Conservation (phyloP, 2,888 invertebrate species). For the Nineta flava region DNA sequence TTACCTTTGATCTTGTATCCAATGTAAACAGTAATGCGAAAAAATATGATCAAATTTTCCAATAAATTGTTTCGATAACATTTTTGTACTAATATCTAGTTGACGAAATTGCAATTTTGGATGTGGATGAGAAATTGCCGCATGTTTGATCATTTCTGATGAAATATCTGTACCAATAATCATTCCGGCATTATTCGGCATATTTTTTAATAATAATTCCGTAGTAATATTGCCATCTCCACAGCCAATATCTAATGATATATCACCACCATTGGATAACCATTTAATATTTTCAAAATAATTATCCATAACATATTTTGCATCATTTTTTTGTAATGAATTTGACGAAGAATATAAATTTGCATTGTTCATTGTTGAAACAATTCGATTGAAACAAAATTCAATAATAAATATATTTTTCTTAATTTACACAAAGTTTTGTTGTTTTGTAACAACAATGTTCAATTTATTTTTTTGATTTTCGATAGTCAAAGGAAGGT, state of each 20-base stretch:
- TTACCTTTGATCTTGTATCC: constrained; percentile 59
- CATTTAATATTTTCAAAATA: constrained; percentile 40
- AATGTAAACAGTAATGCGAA: constrained; percentile 66
- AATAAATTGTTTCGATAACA: constrained; percentile 30
- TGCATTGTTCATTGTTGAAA: constrained; percentile 39
- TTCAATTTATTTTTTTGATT: no score
- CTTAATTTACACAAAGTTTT: no score
- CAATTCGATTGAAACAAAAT: constrained; percentile 7
- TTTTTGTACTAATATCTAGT: constrained; percentile 39
- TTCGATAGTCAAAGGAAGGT: no score
- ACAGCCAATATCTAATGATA: constrained; percentile 55
- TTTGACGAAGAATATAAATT: constrained; percentile 51
- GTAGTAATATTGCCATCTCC: constrained; percentile 56
- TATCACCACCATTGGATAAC: constrained; percentile 31
- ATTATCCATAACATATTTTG: constrained; percentile 44
- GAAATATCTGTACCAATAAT: constrained; percentile 55
- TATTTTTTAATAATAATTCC: constrained; percentile 41
- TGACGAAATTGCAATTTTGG: constrained; percentile 31
- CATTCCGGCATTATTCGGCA: constrained; percentile 36
- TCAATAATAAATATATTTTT: no score
- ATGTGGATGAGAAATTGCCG: constrained; percentile 34
- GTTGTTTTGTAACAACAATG: not conserved
- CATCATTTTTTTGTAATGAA: constrained; percentile 49
- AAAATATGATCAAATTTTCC: constrained; percentile 48
- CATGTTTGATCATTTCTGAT: constrained; percentile 51